A percentile compares a stretch with the other conserved stretches of the same genome.
phyloP scores from a whole-genome alignment of 2,888 invertebrate genomes.

The Nemoura dubitans region DNA sequence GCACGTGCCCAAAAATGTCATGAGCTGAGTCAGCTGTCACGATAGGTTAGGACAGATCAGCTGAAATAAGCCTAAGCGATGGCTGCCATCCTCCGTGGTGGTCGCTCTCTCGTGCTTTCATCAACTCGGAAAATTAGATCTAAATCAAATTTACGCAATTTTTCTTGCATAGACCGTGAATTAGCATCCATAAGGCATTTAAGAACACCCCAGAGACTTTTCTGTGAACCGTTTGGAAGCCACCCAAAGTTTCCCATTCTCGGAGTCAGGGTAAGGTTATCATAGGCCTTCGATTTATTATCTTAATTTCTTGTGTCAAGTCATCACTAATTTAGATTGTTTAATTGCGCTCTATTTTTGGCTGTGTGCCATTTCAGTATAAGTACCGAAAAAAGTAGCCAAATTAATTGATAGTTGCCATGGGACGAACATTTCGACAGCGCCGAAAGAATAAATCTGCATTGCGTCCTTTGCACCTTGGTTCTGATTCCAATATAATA shows the following conservation, averaged over 20 bases:
- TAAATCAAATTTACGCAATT: conserved; percentile 32
- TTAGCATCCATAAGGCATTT: not conserved
- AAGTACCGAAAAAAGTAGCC: not conserved
- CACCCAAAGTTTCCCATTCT: not conserved
- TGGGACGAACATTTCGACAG: conserved; percentile 38
- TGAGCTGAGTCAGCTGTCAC: conserved; percentile 18
- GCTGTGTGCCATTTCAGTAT: not conserved
- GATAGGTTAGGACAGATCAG: not conserved
- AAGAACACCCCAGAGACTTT: not conserved
- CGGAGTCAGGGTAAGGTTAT: conserved; percentile 30
- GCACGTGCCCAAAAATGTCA: not conserved
- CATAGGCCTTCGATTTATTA: conserved; percentile 18
- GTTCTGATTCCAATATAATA: conserved; percentile 53
- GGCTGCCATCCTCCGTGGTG: conserved; percentile 15
- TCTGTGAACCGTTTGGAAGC: not conserved
- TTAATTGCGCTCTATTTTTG: not conserved
- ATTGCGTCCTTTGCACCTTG: not conserved
- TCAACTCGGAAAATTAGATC: conserved; percentile 3
- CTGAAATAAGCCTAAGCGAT: not conserved
- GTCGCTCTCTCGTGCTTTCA: not conserved
- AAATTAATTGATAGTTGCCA: not conserved
- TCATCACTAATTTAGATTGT: not conserved
- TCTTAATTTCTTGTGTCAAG: not conserved
- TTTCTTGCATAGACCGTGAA: conserved; percentile 2
- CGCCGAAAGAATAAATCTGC: conserved; percentile 15